A percentile compares a stretch with the other conserved stretches of the same genome.
Evolutionary conservation across 1,140 invertebrate species (phyloP).

Genomic region (Drosophila pallidifrons): DNA sequence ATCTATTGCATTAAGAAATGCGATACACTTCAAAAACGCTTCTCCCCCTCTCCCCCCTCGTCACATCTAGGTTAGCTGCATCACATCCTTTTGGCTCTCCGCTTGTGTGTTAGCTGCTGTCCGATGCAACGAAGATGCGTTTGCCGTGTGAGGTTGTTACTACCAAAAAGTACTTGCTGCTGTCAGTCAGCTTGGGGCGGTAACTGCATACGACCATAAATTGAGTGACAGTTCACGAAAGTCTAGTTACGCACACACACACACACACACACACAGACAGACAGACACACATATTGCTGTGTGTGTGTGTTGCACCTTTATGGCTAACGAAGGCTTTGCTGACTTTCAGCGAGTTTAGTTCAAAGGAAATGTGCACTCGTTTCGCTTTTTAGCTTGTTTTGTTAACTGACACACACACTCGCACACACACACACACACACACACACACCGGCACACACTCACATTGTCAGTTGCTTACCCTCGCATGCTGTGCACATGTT

Average conservation of each 20-base stretch:
- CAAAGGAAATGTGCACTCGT: constrained; percentile 50
- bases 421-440: not conserved
- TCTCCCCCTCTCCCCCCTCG: not conserved
- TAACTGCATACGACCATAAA: constrained; percentile 22
- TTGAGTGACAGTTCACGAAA: constrained; percentile 42
- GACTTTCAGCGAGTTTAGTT: constrained; percentile 39
- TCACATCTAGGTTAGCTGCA: too few relatives aligned
- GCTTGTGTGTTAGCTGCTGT: not conserved
- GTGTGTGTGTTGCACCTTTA: constrained; percentile 30
- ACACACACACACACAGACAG: constrained; percentile 19
- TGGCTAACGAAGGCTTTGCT: constrained; percentile 20
- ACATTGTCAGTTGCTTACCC: not conserved
- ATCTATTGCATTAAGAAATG: constrained; percentile 31
- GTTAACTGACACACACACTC: constrained; percentile 21
- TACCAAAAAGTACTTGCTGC: constrained; percentile 26
- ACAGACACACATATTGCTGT: constrained; percentile 5
- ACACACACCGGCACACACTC: not conserved
- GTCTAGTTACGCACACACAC: constrained; percentile 1
- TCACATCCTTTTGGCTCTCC: not conserved
- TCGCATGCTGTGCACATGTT: constrained; percentile 28
- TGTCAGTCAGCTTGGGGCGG: constrained; percentile 42
- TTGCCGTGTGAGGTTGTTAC: not conserved
- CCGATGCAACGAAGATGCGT: not conserved
- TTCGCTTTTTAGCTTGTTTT: constrained; percentile 45
- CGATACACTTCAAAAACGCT: constrained; percentile 33